Evolutionary conservation across 2,888 invertebrate species (phyloP).

Genomic region (Hirtodrosophila duncani): DNA sequence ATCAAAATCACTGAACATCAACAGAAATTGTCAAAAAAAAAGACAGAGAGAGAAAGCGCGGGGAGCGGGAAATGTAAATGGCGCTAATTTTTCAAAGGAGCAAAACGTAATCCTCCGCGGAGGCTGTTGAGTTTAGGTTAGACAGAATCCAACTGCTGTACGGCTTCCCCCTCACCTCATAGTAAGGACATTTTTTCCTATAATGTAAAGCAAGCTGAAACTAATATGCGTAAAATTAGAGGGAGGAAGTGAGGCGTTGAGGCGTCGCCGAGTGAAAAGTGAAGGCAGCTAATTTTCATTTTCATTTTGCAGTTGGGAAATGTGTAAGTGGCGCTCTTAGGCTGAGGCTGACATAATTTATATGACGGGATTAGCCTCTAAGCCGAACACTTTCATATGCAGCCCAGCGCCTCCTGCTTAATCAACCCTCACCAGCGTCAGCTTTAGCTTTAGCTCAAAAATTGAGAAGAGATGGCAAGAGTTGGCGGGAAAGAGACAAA

Average conservation of each 20-base stretch:
- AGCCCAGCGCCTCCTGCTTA: constrained; percentile 33
- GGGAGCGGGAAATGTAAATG: constrained; percentile 41
- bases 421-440: constrained; percentile 40
- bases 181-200: background rate
- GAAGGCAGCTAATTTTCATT: constrained; percentile 38
- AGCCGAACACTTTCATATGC: constrained; percentile 7
- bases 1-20: constrained; percentile 53
- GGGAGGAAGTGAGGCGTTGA: constrained; percentile 11
- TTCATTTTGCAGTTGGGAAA: no score
- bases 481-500: constrained; percentile 7
- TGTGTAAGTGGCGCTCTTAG: constrained; percentile 27
- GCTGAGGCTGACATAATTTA: constrained; percentile 35
- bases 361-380: constrained; percentile 25
- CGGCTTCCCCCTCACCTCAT: background rate
- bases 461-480: constrained; percentile 10
- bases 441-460: constrained; percentile 35
- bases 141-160: constrained; percentile 28
- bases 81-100: constrained; percentile 40
- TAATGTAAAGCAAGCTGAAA: constrained; percentile 21
- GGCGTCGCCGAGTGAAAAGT: constrained; percentile 2
- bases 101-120: constrained; percentile 29
- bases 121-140: background rate
- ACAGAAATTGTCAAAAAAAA: constrained; percentile 30
- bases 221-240: constrained; percentile 59
- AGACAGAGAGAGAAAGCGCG: background rate